Evolutionary conservation across 2,888 invertebrate species (phyloP).

Genomic region (Torymus auratus): DNA sequence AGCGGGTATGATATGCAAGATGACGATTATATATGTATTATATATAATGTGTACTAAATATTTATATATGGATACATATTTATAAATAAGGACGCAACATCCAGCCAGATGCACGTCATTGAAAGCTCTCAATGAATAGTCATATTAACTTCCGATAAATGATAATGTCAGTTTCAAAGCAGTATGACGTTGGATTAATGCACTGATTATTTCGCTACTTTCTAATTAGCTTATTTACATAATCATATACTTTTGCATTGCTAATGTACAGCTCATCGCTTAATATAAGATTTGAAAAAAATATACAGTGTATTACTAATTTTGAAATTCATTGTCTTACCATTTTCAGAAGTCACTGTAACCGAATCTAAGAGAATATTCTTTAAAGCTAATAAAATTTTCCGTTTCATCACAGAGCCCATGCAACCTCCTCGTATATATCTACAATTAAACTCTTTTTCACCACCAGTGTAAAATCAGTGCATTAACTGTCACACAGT

Average conservation of each 20-base stretch:
- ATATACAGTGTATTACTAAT: too few relatives aligned
- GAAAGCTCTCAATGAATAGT: slow-evolving; percentile 30
- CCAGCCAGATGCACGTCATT: slow-evolving; percentile 68
- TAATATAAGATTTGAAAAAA: too few relatives aligned
- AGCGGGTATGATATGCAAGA: slow-evolving; percentile 28
- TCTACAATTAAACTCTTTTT: too few relatives aligned
- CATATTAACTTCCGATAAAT: neutral
- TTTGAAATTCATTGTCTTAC: too few relatives aligned
- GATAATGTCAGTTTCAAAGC: neutral
- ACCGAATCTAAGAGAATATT: too few relatives aligned
- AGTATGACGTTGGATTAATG: slow-evolving; percentile 1
- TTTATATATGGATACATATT: slow-evolving; percentile 44
- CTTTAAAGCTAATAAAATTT: too few relatives aligned
- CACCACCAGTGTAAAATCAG: slow-evolving; percentile 15
- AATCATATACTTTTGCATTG: too few relatives aligned
- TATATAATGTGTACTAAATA: slow-evolving; percentile 32
- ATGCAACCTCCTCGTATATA: too few relatives aligned
- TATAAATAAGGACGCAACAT: slow-evolving; percentile 66
- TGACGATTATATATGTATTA: slow-evolving; percentile 17
- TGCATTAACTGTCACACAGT: slow-evolving; percentile 20
- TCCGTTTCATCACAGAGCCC: too few relatives aligned
- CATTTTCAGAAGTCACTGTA: too few relatives aligned
- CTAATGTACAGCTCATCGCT: too few relatives aligned
- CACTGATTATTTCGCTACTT: slow-evolving; percentile 21
- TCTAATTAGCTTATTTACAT: neutral